Conservation (phyloP, 2,797 vertebrate species). For the Liparis tanakae region DNA sequence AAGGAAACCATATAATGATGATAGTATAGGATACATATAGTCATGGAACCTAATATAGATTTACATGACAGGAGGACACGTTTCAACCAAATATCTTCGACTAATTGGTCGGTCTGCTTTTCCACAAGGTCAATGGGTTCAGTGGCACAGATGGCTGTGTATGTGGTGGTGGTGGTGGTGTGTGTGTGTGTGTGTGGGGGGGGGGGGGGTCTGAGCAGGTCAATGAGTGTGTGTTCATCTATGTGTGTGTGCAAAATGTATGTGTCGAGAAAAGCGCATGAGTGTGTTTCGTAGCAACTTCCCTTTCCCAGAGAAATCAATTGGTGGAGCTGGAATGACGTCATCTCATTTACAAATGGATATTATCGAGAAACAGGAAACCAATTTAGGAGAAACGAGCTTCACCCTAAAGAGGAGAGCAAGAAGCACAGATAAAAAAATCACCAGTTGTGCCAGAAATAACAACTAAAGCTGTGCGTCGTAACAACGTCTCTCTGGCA, state of each 20-base stretch:
- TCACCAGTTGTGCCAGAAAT: constrained; percentile 9
- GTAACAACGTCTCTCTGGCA: constrained; percentile 16
- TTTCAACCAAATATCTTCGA: constrained; percentile 53
- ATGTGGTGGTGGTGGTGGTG: neutral
- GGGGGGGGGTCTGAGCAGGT: constrained; percentile 19
- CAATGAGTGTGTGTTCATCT: constrained; percentile 47
- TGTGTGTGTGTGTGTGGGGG: neutral
- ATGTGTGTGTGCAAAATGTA: constrained; percentile 30
- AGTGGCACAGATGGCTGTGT: constrained; percentile 67
- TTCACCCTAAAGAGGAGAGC: constrained; percentile 16
- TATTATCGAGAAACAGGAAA: constrained; percentile 6
- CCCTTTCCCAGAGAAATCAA: constrained; percentile 21
- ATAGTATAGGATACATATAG: constrained; percentile 21
- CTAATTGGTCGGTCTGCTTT: constrained; percentile 59
- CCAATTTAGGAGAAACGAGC: constrained; percentile 6
- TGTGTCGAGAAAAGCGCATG: constrained; percentile 24
- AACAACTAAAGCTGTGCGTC: neutral
- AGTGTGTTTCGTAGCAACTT: constrained; percentile 14
- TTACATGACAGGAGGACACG: constrained; percentile 21
- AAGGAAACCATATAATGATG: constrained; percentile 29
- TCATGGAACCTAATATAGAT: constrained; percentile 34
- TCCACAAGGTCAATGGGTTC: constrained; percentile 67
- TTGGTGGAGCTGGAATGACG: neutral
- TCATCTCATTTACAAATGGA: constrained; percentile 17
- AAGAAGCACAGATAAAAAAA: constrained; percentile 1